Evolutionary conservation across 2,797 vertebrate genomes (phyloP), one percentile per base, ranked within the genome.

Genomic region (Crocidura indochinensis): DNA sequence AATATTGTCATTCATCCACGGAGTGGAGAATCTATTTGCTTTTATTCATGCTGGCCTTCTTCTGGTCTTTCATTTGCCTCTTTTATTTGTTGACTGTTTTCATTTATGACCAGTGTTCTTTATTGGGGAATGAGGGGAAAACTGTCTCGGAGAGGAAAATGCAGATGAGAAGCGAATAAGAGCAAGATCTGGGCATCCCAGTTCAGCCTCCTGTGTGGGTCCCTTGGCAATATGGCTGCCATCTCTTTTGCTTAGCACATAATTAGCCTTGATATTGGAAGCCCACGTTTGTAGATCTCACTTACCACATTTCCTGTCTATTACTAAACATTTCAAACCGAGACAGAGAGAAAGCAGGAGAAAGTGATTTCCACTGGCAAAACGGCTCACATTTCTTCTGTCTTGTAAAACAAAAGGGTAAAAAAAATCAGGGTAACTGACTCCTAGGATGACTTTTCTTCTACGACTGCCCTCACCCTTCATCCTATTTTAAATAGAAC

Each of bases 401-500:
- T 89, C 90, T 29, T 87, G 92, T 96, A 94, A 91, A 96, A 97
- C 87, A 95, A 96, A 96, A 89, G 84, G 94, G 38, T 44, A 88
- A 93, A 95, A 44, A 73, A 0, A 11, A 97, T 38, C 38, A 75
- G 51, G 77, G 85, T 67, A 93, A 97, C 97, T 97, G 95, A 96
- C 74, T 64, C 88, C 90, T 72, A 17, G 75, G 95, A 96, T 1
- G 49, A 94, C 49, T 96, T 94, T 92, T 95, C 96, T 96, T 93
- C 91, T 93, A 80, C 6, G 67, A 49, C 78, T 8, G 9, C 67
- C 22, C 10, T 20, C 26, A 29, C 27, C 62, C 62, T n/a, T 95
- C 73, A 53, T 92, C 91, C 88, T 89, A 94, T 95, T 97, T 97
- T 96, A 97, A 97, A 97, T 94, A 97, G 97, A 97, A 97, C 81